Evolutionary conservation across 2,888 invertebrate genomes (phyloP).

Genomic region (Volucella inanis): DNA sequence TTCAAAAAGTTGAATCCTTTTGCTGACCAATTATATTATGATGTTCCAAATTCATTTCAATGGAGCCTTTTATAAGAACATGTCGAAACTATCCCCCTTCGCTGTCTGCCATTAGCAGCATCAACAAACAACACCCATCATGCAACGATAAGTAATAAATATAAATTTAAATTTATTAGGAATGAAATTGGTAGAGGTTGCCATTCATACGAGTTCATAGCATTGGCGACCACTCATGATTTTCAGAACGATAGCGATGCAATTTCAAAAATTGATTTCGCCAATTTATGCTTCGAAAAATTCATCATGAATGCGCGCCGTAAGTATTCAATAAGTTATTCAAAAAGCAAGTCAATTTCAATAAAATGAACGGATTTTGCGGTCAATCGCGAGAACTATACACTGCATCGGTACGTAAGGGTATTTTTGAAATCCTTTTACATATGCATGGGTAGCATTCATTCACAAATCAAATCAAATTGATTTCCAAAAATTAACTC

Average conservation of each 20-base stretch:
- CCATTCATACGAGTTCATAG: conserved; percentile 25
- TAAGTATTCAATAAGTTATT: conserved; percentile 48
- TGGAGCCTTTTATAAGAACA: background rate
- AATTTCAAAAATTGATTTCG: conserved; percentile 70
- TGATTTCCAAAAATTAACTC: conserved; percentile 46
- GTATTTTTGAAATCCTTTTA: conserved; percentile 58
- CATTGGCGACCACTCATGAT: background rate
- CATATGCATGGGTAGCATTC: conserved; percentile 61
- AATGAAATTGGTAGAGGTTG: conserved; percentile 59
- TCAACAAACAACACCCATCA: background rate
- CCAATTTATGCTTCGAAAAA: conserved; percentile 58
- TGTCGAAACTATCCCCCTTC: background rate
- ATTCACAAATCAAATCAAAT: conserved; percentile 56
- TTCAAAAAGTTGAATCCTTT: conserved; percentile 40
- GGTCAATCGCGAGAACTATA: conserved; percentile 57
- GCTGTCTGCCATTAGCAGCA: background rate
- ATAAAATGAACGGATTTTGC: conserved; percentile 52
- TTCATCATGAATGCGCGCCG: conserved; percentile 30
- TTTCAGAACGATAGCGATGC: conserved; percentile 37
- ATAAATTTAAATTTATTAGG: conserved; percentile 66
- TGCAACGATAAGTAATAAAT: conserved; percentile 63
- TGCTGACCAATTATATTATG: conserved; percentile 45
- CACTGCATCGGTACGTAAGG: conserved; percentile 3
- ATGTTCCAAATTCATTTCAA: conserved; percentile 49
- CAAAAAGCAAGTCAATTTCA: conserved; percentile 54